A percentile compares a stretch with the other conserved stretches of the same genome.
Evolutionary conservation across 1,140 invertebrate species (phyloP).

Genomic region (Sinonovacula constricta): DNA sequence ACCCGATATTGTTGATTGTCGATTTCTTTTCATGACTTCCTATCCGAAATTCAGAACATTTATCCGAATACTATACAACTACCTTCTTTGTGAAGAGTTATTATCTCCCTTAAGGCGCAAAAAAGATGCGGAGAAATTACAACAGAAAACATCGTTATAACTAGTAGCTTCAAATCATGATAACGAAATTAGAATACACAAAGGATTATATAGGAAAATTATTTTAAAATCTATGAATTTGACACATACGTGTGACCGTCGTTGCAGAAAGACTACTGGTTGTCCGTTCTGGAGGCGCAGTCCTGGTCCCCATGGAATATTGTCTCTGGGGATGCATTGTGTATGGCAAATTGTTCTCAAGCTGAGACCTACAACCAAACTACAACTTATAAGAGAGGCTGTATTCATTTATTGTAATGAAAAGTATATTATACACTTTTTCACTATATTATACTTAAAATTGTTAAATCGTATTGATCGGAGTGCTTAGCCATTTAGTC

Average conservation of each 20-base stretch:
- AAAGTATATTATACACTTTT: background rate
- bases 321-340: constrained; percentile 12
- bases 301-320: background rate
- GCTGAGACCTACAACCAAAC: background rate
- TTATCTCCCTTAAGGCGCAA: background rate
- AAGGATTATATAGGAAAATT: background rate
- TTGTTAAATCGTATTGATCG: background rate
- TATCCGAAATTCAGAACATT: too few relatives aligned
- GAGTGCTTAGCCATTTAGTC: background rate
- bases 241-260: constrained; percentile 12
- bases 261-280: constrained; percentile 2
- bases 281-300: constrained; percentile 6
- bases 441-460: background rate
- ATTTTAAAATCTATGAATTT: background rate
- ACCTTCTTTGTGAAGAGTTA: background rate
- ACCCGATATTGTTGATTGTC: too few relatives aligned
- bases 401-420: background rate
- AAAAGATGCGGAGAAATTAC: background rate
- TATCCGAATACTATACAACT: background rate
- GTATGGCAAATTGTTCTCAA: constrained; percentile 34
- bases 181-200: background rate
- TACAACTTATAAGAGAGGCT: too few relatives aligned
- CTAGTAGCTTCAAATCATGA: background rate
- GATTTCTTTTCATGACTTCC: too few relatives aligned
- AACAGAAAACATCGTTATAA: background rate